phyloP scores from a whole-genome alignment of 2,113 vertebrate genomes.

The Grammomys surdaster region DNA sequence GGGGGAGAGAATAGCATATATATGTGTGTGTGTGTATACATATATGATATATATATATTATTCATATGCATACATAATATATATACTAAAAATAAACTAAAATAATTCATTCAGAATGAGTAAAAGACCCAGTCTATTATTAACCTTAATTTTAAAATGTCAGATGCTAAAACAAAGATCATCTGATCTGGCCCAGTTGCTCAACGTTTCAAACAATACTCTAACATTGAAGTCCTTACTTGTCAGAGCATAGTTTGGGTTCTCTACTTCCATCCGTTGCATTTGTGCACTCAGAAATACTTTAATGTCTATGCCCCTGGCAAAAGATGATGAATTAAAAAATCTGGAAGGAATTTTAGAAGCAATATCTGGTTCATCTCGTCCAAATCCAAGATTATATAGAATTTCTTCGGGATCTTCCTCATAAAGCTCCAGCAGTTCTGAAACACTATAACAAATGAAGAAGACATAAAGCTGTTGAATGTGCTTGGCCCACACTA shows the following conservation, averaged over 20 bases:
- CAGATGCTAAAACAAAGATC: constrained; percentile 6
- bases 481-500: not conserved
- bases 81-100: not conserved
- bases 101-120: constrained; percentile 11
- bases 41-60: no score
- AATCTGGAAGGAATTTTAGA: constrained; percentile 96
- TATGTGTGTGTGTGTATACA: no score
- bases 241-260: constrained; percentile 97
- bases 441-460: constrained; percentile 92
- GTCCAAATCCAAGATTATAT: constrained; percentile 97
- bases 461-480: not conserved
- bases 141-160: constrained; percentile 44
- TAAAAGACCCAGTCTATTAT: constrained; percentile 27
- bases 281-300: constrained; percentile 97
- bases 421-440: constrained; percentile 97
- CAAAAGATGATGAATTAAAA: constrained; percentile 93
- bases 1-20: not conserved
- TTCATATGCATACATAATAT: no score
- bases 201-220: not conserved
- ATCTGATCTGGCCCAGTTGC: not conserved
- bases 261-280: constrained; percentile 98
- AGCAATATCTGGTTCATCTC: constrained; percentile 96
- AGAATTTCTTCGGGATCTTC: constrained; percentile 98
- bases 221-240: constrained; percentile 88
- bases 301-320: constrained; percentile 98